Evolutionary conservation across 1,140 invertebrate species (phyloP).

Genomic region (Saccostrea cuccullata): DNA sequence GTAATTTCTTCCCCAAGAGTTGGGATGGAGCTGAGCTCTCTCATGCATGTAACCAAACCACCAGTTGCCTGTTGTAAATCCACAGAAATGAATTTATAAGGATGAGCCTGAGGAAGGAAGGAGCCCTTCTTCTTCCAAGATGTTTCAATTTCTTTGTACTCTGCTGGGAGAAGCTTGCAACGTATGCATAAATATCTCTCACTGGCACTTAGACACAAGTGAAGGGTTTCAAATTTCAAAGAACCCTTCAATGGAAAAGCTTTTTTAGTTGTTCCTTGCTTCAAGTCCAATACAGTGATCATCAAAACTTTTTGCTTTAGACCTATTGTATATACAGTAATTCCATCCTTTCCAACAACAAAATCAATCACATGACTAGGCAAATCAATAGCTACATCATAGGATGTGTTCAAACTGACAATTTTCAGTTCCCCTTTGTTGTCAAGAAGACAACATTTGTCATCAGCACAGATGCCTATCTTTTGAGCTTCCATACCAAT

Average conservation of each 20-base stretch:
- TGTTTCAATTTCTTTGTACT: constrained; percentile 62
- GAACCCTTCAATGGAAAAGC: constrained; percentile 57
- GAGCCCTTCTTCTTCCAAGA: constrained; percentile 62
- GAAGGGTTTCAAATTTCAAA: constrained; percentile 57
- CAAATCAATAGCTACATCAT: constrained; percentile 16
- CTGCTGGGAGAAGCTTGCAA: constrained; percentile 54
- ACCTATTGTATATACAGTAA: constrained; percentile 50
- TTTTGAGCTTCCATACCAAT: constrained; percentile 31
- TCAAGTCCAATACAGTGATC: constrained; percentile 58
- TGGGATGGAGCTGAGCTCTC: constrained; percentile 64
- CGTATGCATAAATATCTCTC: constrained; percentile 63
- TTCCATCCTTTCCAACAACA: constrained; percentile 33
- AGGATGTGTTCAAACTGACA: not conserved
- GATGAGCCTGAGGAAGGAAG: constrained; percentile 57
- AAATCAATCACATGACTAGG: constrained; percentile 30
- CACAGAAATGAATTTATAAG: constrained; percentile 62
- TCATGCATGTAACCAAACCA: constrained; percentile 54
- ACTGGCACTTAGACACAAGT: constrained; percentile 56
- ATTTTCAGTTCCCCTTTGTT: constrained; percentile 23
- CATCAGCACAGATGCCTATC: not conserved
- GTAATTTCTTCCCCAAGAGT: constrained; percentile 58
- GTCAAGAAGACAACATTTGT: constrained; percentile 32
- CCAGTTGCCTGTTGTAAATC: constrained; percentile 63
- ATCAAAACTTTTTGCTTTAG: constrained; percentile 42
- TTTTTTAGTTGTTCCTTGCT: constrained; percentile 49